These are phyloP conservation scores for Hylomyscus alleni DNA, from an alignment of 2,797 vertebrate genomes.

Conservation along the genomic window DNA sequence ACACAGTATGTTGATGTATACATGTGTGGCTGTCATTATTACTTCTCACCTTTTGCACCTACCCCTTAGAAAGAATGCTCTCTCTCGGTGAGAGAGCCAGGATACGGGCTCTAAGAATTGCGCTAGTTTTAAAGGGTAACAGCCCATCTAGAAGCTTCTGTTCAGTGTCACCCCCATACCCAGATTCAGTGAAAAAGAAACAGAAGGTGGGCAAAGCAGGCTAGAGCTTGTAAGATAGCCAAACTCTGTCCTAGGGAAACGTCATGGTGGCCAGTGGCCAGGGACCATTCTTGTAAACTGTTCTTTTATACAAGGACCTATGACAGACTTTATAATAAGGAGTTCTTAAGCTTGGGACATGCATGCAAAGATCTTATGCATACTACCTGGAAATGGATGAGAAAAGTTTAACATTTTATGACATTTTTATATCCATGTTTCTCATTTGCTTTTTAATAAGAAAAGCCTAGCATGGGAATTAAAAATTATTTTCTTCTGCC, in stretches of 20 bases:
- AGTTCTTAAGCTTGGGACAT: background rate
- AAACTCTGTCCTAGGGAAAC: background rate
- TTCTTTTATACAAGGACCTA: background rate
- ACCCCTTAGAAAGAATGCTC: background rate
- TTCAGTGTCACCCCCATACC: background rate
- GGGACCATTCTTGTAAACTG: background rate
- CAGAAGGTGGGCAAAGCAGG: background rate
- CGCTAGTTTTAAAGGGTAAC: background rate
- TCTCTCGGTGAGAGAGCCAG: constrained; percentile 28
- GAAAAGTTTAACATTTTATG: background rate
- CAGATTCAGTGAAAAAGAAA: background rate
- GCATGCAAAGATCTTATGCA: background rate
- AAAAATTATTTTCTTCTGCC: background rate
- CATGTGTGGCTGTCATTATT: constrained; percentile 16
- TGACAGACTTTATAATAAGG: background rate
- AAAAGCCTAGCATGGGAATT: background rate
- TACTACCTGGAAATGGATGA: background rate
- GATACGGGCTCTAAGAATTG: background rate
- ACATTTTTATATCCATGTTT: background rate
- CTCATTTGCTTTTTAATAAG: constrained; percentile 16
- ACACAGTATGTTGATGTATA: background rate
- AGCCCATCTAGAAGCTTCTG: background rate
- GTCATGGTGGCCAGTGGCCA: background rate
- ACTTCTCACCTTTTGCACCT: constrained; percentile 25
- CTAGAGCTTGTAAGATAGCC: background rate